These are phyloP conservation scores for Trachelipus rathkii DNA, from an alignment of 1,140 invertebrate genomes.

Conservation along the genomic window DNA sequence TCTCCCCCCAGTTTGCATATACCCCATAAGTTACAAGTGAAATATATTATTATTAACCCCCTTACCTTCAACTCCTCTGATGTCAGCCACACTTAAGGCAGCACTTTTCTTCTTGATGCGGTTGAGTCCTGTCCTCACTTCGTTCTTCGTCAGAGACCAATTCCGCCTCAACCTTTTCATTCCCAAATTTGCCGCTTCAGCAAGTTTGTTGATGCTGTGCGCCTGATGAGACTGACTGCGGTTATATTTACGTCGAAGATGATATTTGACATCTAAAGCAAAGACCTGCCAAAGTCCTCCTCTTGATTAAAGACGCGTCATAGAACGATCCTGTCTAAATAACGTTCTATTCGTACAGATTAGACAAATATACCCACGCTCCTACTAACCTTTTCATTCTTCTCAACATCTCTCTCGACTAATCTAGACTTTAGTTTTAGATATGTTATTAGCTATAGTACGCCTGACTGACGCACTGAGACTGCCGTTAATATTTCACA, in stretches of 20 bases:
- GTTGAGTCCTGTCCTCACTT: conserved; percentile 47
- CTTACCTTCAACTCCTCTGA: conserved; percentile 31
- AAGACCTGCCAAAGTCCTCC: no score
- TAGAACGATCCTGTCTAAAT: no score
- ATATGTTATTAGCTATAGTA: no score
- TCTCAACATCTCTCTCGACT: no score
- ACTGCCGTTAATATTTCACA: no score
- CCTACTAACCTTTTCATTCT: no score
- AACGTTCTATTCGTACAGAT: no score
- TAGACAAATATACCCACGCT: no score
- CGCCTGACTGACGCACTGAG: no score
- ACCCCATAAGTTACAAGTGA: neutral
- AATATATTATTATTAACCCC: neutral
- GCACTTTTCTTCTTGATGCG: conserved; percentile 47
- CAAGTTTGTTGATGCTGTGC: conserved; percentile 45
- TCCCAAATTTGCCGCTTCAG: conserved; percentile 38
- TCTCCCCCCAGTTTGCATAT: no score
- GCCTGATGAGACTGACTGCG: conserved; percentile 28
- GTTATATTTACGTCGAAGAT: conserved; percentile 7
- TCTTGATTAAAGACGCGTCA: no score
- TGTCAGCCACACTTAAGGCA: conserved; percentile 42
- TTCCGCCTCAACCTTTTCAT: conserved; percentile 44
- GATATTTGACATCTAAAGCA: conserved; percentile 17
- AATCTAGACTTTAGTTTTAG: no score
- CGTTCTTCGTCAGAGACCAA: conserved; percentile 47